Evolutionary conservation across 2,113 vertebrate genomes (phyloP).

Genomic region (Callaeas wilsoni): DNA sequence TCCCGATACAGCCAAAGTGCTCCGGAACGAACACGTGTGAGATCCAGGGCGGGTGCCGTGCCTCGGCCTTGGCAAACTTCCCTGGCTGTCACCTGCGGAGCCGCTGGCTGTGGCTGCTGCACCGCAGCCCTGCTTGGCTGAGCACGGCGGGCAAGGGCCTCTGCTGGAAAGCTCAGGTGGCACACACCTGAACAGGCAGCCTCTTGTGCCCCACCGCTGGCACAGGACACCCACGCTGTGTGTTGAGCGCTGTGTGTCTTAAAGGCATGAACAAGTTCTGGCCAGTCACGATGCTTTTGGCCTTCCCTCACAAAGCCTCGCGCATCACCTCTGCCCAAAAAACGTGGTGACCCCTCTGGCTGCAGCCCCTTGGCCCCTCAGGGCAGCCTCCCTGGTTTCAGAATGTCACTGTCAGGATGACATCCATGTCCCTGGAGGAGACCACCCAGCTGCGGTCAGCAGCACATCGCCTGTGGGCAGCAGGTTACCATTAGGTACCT

Average conservation of each 20-base stretch:
- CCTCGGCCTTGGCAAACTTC: not conserved
- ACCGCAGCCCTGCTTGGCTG: not conserved
- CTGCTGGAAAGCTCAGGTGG: not conserved
- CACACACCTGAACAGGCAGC: too few relatives aligned
- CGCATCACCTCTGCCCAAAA: fast-evolving
- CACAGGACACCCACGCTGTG: fast-evolving
- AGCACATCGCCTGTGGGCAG: fast-evolving
- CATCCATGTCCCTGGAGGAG: not conserved
- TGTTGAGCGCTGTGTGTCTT: fast-evolving
- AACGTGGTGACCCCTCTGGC: fast-evolving
- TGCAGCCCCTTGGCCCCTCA: too few relatives aligned
- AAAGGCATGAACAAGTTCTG: fast-evolving
- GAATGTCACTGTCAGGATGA: not conserved
- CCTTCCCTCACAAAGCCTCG: not conserved
- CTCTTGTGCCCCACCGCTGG: not conserved
- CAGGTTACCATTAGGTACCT: not conserved
- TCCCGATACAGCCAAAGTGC: fast-evolving
- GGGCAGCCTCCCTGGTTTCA: not conserved
- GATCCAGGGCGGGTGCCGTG: fast-evolving
- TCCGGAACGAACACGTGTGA: fast-evolving
- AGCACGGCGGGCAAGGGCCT: not conserved
- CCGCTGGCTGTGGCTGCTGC: not conserved
- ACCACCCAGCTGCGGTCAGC: fast-evolving
- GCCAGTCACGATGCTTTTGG: fast-evolving
- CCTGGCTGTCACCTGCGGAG: fast-evolving